phyloP scores from a whole-genome alignment of 2,797 vertebrate species.

The Centropyge bicolor region DNA sequence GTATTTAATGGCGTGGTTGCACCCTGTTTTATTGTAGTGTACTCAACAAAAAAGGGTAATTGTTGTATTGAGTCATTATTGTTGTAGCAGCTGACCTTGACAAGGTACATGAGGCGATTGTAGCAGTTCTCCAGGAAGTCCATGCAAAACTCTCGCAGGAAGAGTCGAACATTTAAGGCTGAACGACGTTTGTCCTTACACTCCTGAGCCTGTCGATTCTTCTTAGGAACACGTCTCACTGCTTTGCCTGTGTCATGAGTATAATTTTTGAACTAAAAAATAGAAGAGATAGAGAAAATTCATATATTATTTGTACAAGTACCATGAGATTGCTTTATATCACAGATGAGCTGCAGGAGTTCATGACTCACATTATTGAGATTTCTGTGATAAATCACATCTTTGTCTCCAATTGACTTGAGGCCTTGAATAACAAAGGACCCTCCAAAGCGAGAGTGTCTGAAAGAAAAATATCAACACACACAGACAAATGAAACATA shows the following conservation, averaged over 20 bases:
- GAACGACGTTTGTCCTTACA: conserved; percentile 86
- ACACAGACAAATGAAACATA: background rate
- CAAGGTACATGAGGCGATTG: conserved; percentile 94
- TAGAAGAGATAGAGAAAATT: background rate
- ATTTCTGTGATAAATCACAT: conserved; percentile 94
- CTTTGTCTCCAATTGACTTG: conserved; percentile 92
- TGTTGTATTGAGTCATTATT: background rate
- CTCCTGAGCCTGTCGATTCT: conserved; percentile 84
- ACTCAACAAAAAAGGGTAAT: background rate
- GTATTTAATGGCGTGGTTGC: background rate
- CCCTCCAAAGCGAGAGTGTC: conserved; percentile 95
- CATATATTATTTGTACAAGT: background rate
- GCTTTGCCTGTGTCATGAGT: conserved; percentile 92
- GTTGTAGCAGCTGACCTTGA: conserved; percentile 69
- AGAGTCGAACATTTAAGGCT: conserved; percentile 92
- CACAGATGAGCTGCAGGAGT: background rate
- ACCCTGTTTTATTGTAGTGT: background rate
- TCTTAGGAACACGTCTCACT: conserved; percentile 87
- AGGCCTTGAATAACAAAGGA: conserved; percentile 93
- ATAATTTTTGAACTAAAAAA: conserved; percentile 90
- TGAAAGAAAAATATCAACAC: conserved; percentile 62
- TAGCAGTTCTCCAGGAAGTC: conserved; percentile 97
- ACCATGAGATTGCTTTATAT: accelerated
- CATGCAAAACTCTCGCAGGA: conserved; percentile 92
- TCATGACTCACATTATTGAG: conserved; percentile 89